Base-by-base conservation (phyloP, 2,888 invertebrate genomes). In the Spodoptera littoralis region DNA sequence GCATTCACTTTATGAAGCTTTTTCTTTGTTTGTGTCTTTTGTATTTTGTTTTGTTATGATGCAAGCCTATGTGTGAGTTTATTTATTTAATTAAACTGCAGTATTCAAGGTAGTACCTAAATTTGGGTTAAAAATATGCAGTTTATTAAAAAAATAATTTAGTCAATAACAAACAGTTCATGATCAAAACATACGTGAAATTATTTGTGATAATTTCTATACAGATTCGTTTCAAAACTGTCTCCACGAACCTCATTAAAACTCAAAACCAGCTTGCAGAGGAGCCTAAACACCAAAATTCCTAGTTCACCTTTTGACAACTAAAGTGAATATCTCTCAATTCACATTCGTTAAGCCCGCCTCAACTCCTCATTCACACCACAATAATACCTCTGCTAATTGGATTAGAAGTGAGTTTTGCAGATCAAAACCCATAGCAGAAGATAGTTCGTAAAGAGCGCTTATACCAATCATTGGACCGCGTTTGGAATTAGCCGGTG, bases 391-490 rank as follows among this genome's bases (percentile, higher is more conserved):
- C 70, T 62, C 70, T 73, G 72, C 80, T 88, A 88, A 88, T 88
- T 88, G 87, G 87, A 86, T 88, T 88, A 88, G 83, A 71, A 84
- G 78, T 84, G 85, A 86, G 83, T 87, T 86, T 85, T 84, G 86
- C 82, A 82, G 83, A 86, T 86, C 84, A 81, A 71, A 80, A 80
- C 68, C 80, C 73, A 71, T 59, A 55, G 67, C 66, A 54, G 27
- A 77, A 77, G 73, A 69, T 70, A 77, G 77, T 77, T 78, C 44
- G 51, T 55, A 65, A 73, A 78, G 77, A 71, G 76, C 65, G 65
- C 74, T 78, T 78, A 71, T 53, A 65, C 58, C 68, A 59, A 77
- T 70, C 65, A 73, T 77, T 77, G 45, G 76, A 77, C 76, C 68
- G 56, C 65, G 60, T 54, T 18, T 52, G 49, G 68, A 45, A 78